Conservation (phyloP, 2,113 vertebrate genomes). For the Triplophysa tibetana region DNA sequence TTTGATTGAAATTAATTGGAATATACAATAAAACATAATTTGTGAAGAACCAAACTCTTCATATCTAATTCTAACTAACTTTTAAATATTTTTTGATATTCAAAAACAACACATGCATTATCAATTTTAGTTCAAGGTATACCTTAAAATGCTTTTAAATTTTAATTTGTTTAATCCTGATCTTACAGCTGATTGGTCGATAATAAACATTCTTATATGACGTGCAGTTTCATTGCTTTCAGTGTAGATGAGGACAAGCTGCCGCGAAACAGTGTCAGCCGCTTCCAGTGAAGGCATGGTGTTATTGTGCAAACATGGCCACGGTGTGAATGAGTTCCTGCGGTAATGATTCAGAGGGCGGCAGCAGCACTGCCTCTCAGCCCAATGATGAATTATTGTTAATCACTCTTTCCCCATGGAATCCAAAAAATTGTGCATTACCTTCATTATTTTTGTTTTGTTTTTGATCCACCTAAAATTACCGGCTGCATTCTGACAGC, state of each 20-base stretch:
- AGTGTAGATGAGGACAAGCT: neutral
- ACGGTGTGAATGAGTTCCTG: constrained; percentile 5
- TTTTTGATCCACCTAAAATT: neutral
- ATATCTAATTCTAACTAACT: too few relatives aligned
- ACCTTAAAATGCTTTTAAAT: too few relatives aligned
- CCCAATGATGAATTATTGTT: constrained; percentile 16
- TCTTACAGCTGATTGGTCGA: neutral
- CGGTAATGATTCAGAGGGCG: constrained; percentile 20
- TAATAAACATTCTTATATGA: neutral
- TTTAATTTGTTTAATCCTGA: neutral
- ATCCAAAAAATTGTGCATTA: neutral
- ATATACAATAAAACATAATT: too few relatives aligned
- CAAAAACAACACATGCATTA: too few relatives aligned
- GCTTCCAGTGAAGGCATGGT: neutral
- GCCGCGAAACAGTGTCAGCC: neutral
- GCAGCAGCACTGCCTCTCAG: neutral
- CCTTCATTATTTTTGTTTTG: neutral
- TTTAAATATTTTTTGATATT: too few relatives aligned
- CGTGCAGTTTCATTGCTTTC: neutral
- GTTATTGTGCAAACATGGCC: neutral
- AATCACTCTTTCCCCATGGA: constrained; percentile 2
- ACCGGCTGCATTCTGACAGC: neutral
- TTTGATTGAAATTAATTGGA: too few relatives aligned
- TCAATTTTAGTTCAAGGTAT: neutral
- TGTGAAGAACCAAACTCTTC: too few relatives aligned